phyloP scores from a whole-genome alignment of 2,113 vertebrate species.

The Pampusana beccarii region DNA sequence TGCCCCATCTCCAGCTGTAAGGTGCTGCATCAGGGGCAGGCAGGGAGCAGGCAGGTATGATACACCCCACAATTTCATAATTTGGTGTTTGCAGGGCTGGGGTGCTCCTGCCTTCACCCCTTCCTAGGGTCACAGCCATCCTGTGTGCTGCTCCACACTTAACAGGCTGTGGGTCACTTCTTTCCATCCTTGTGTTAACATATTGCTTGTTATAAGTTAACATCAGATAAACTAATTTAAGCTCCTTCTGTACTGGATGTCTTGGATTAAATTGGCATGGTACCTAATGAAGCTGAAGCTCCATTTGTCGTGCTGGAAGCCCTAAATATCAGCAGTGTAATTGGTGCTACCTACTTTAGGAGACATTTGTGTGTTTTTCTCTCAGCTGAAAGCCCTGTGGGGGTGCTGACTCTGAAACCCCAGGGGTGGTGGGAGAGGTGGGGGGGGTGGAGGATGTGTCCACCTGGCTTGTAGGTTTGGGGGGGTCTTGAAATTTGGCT shows the following conservation, averaged over 20 bases:
- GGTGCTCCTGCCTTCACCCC: no score
- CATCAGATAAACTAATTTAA: constrained; percentile 54
- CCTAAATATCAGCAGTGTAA: constrained; percentile 64
- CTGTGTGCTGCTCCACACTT: background rate
- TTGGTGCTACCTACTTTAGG: background rate
- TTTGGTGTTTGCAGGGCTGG: fast-evolving
- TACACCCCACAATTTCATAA: fast-evolving
- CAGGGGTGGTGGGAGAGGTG: background rate
- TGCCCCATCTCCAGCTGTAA: fast-evolving
- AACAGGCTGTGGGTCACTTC: background rate
- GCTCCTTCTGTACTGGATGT: constrained; percentile 57
- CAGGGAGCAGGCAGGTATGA: background rate
- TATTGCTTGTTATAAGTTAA: constrained; percentile 21
- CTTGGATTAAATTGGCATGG: constrained; percentile 56
- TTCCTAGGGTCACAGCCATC: fast-evolving
- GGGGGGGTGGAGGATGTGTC: background rate
- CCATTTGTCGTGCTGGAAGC: constrained; percentile 60
- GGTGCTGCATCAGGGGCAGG: fast-evolving
- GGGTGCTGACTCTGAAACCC: background rate
- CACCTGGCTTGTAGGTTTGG: background rate
- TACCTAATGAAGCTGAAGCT: constrained; percentile 57
- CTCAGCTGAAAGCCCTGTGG: background rate
- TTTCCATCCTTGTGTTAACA: background rate
- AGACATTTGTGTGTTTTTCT: background rate
- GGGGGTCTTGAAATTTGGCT: background rate